Evolutionary conservation across 1,140 invertebrate species (phyloP).

Genomic region (Branchinecta lindahli): DNA sequence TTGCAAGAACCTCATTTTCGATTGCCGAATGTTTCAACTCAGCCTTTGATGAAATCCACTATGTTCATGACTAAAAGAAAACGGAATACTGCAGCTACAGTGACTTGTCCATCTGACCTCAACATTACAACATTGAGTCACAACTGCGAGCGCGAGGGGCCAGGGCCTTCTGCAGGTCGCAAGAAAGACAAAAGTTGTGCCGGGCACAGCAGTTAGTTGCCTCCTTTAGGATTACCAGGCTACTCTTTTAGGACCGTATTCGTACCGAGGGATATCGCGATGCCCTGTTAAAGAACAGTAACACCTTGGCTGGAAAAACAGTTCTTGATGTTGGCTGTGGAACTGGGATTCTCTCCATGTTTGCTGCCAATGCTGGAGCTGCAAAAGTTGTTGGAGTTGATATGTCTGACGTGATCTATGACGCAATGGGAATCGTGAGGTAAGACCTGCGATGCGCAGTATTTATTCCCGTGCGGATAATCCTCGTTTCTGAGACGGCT

Average conservation of each 20-base stretch:
- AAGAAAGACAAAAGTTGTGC: no score
- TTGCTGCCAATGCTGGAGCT: conserved; percentile 85
- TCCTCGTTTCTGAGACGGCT: neutral
- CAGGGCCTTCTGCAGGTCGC: no score
- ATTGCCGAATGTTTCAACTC: no score
- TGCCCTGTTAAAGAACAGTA: conserved; percentile 70
- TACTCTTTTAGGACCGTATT: conserved; percentile 51
- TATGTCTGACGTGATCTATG: conserved; percentile 70
- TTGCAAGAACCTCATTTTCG: no score
- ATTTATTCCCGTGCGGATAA: neutral
- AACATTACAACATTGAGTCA: no score
- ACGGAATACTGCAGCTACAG: no score
- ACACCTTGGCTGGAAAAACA: conserved; percentile 50
- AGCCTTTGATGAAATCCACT: no score
- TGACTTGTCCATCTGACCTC: no score
- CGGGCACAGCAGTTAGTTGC: no score
- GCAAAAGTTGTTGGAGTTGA: conserved; percentile 82
- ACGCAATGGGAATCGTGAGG: conserved; percentile 69
- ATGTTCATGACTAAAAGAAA: no score
- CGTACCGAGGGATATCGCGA: conserved; percentile 83
- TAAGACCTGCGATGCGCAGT: conserved; percentile 32
- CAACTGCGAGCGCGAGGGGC: no score
- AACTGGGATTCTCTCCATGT: conserved; percentile 88
- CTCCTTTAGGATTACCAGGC: no score
- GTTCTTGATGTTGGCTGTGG: conserved; percentile 95